phyloP scores from a whole-genome alignment of 2,797 vertebrate genomes.

The Gadopsis marmoratus region DNA sequence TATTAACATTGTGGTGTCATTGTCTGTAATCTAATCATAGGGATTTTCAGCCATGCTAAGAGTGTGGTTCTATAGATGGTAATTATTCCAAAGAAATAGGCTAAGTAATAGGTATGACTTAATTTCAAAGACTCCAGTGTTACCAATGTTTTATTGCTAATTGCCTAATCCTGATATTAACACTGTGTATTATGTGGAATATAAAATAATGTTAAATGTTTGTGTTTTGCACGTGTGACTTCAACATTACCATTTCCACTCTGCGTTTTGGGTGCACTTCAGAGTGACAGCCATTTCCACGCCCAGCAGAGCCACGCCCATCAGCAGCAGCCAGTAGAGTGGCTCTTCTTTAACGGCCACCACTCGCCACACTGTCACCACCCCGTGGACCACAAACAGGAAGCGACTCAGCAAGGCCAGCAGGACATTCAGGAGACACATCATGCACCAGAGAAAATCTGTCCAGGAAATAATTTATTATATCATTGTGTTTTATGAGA shows the following conservation, averaged over 20 bases:
- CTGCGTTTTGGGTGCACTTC: slow-evolving; percentile 81
- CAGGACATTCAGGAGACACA: slow-evolving; percentile 79
- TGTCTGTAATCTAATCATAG: not conserved
- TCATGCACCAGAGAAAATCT: slow-evolving; percentile 53
- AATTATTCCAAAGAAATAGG: not conserved
- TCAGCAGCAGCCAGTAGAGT: slow-evolving; percentile 82
- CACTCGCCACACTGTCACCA: slow-evolving; percentile 81
- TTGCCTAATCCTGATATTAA: not conserved
- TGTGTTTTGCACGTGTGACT: not conserved
- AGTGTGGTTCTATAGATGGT: not conserved
- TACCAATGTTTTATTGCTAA: too few relatives aligned
- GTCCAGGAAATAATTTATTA: slow-evolving; percentile 2
- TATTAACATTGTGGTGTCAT: not conserved
- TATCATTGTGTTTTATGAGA: not conserved
- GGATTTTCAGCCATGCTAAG: not conserved
- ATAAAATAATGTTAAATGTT: not conserved
- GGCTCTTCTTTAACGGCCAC: slow-evolving; percentile 75
- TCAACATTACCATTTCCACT: slow-evolving; percentile 87
- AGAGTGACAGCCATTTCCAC: slow-evolving; percentile 85
- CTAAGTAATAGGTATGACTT: too few relatives aligned
- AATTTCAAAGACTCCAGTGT: too few relatives aligned
- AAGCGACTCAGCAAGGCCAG: slow-evolving; percentile 84
- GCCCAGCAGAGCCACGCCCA: slow-evolving; percentile 80
- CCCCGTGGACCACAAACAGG: slow-evolving; percentile 82
- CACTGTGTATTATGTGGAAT: not conserved